Evolutionary conservation across 2,113 vertebrate species (phyloP).

Genomic region (Esox niger): DNA sequence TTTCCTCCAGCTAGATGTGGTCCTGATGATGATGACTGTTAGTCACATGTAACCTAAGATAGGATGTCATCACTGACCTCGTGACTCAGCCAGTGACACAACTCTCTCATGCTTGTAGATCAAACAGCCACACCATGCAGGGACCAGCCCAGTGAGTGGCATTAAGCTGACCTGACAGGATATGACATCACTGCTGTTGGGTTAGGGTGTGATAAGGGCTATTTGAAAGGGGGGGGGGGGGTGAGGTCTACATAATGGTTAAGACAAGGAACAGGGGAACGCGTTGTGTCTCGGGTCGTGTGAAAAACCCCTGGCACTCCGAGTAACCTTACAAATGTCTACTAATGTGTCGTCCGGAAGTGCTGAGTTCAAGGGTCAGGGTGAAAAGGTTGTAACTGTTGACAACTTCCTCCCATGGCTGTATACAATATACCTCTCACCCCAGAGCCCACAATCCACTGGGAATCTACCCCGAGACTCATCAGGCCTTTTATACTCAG

Average conservation of each 20-base stretch:
- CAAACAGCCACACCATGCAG: conserved; percentile 43
- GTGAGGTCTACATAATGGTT: background rate
- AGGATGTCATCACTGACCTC: conserved; percentile 54
- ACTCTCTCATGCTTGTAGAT: conserved; percentile 39
- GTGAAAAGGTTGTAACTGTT: conserved; percentile 58
- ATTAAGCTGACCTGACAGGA: conserved; percentile 26
- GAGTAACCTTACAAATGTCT: conserved; percentile 58
- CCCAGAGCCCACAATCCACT: conserved; percentile 46
- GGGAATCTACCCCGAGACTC: conserved; percentile 51
- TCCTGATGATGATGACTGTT: conserved; percentile 54
- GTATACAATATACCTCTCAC: conserved; percentile 50
- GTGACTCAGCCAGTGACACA: conserved; percentile 61
- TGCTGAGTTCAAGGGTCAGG: conserved; percentile 58
- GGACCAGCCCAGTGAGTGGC: conserved; percentile 11
- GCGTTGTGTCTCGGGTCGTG: conserved; percentile 63
- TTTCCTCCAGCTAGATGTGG: conserved; percentile 25
- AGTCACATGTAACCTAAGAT: conserved; percentile 56
- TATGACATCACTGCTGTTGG: conserved; percentile 30
- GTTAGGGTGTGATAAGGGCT: conserved; percentile 13
- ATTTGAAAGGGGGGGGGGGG: conserved; percentile 12
- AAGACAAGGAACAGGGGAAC: conserved; percentile 38
- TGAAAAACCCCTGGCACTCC: conserved; percentile 64
- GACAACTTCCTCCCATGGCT: conserved; percentile 53
- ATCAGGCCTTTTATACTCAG: conserved; percentile 3
- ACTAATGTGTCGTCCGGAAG: conserved; percentile 63